Conservation (phyloP, 2,888 invertebrate genomes). For the Plebejus argus region DNA sequence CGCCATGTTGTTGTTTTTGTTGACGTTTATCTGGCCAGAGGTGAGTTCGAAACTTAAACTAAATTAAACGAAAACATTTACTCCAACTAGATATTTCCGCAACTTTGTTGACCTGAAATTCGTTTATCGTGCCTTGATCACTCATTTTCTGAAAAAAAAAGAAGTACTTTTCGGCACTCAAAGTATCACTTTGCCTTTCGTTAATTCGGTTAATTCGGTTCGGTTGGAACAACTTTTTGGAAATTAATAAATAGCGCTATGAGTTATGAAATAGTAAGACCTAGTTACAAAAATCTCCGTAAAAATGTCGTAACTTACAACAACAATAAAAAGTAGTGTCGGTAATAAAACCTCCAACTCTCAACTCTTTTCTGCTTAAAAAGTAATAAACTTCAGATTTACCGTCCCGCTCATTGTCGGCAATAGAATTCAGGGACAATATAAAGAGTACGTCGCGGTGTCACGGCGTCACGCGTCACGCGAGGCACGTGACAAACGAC, state of each 20-base stretch:
- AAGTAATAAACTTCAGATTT: background rate
- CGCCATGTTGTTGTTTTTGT: background rate
- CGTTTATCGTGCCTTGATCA: too few relatives aligned
- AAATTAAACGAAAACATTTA: too few relatives aligned
- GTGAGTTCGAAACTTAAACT: background rate
- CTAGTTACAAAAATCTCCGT: background rate
- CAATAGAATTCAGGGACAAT: background rate
- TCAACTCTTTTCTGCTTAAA: conserved; percentile 2
- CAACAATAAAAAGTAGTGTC: background rate
- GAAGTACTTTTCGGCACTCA: too few relatives aligned
- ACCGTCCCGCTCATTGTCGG: background rate
- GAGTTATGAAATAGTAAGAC: background rate
- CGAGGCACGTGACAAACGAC: background rate
- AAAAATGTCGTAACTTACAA: background rate
- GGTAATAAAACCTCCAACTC: background rate
- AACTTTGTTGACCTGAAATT: too few relatives aligned
- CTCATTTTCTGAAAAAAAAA: too few relatives aligned
- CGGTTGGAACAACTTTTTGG: too few relatives aligned
- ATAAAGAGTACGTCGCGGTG: background rate
- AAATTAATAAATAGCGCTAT: background rate
- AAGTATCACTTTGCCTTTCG: too few relatives aligned
- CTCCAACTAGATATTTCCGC: too few relatives aligned
- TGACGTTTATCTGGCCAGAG: background rate
- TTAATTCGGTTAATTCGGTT: too few relatives aligned
- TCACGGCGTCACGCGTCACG: background rate